phyloP scores from a whole-genome alignment of 2,113 vertebrate genomes.

The Anarhynchus alexandrinus region DNA sequence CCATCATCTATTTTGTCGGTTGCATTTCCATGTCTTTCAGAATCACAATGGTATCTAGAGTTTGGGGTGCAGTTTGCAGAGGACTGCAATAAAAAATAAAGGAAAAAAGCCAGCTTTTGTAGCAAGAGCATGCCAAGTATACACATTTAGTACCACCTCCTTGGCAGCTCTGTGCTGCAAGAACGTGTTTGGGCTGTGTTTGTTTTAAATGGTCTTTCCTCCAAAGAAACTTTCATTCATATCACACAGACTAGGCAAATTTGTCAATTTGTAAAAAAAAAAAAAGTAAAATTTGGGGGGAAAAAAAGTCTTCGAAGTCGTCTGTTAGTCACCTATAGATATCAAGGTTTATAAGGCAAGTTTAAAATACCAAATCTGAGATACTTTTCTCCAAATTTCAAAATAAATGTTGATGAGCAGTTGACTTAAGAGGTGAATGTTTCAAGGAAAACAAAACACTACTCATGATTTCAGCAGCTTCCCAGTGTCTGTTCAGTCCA shows the following conservation, averaged over 20 bases:
- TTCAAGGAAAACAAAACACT: neutral
- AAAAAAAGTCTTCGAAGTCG: neutral
- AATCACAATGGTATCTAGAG: neutral
- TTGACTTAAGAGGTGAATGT: neutral
- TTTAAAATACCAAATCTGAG: neutral
- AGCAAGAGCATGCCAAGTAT: neutral
- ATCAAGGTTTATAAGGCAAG: neutral
- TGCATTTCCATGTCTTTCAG: neutral
- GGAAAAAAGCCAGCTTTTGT: neutral
- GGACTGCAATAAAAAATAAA: neutral
- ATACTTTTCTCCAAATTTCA: neutral
- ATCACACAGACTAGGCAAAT: neutral
- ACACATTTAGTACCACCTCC: neutral
- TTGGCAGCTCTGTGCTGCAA: neutral
- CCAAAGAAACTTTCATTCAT: neutral
- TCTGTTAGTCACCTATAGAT: neutral
- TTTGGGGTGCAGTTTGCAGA: neutral
- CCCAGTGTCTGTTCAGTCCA: neutral
- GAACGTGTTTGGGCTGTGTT: neutral
- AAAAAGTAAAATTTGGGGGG: accelerated
- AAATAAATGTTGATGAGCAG: neutral
- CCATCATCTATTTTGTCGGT: accelerated
- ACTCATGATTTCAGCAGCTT: neutral
- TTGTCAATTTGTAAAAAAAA: neutral
- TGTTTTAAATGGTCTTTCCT: neutral